Evolutionary conservation across 2,113 vertebrate genomes (phyloP).

Genomic region (Boulengerochromis microlepis): DNA sequence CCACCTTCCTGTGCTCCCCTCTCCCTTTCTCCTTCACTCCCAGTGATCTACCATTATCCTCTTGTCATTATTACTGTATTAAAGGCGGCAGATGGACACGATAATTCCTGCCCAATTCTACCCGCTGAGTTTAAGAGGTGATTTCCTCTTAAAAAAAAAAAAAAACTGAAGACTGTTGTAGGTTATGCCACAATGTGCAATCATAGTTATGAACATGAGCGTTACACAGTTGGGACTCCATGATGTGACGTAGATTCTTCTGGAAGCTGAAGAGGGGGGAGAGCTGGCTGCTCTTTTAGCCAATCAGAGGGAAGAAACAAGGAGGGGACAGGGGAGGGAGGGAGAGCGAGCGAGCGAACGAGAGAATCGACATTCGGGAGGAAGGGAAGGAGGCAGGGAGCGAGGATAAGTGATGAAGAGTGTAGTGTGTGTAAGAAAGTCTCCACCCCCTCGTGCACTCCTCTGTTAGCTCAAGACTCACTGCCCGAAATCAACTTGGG

Average conservation of each 20-base stretch:
- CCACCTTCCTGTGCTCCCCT: neutral
- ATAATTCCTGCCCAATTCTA: neutral
- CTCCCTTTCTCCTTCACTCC: conserved; percentile 30
- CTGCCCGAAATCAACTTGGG: conserved; percentile 47
- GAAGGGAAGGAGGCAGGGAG: conserved; percentile 35
- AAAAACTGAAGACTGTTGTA: neutral
- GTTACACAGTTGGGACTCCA: conserved; percentile 39
- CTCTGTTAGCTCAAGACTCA: conserved; percentile 33
- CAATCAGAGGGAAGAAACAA: conserved; percentile 55
- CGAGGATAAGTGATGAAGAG: conserved; percentile 44
- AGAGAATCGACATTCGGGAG: conserved; percentile 9
- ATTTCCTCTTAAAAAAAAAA: conserved; percentile 22
- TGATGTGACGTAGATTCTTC: conserved; percentile 54
- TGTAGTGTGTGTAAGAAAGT: conserved; percentile 22
- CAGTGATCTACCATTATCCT: conserved; percentile 60
- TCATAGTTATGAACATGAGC: conserved; percentile 11
- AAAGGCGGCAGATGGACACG: neutral
- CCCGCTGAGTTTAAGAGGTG: neutral
- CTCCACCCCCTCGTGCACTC: conserved; percentile 27
- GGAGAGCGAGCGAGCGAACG: neutral
- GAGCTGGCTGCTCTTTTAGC: conserved; percentile 18
- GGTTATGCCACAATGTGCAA: neutral
- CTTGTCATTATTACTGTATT: conserved; percentile 7
- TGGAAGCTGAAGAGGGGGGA: conserved; percentile 49
- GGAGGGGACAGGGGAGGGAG: conserved; percentile 18